phyloP scores from a whole-genome alignment of 2,797 vertebrate species.

The Lophius americanus region DNA sequence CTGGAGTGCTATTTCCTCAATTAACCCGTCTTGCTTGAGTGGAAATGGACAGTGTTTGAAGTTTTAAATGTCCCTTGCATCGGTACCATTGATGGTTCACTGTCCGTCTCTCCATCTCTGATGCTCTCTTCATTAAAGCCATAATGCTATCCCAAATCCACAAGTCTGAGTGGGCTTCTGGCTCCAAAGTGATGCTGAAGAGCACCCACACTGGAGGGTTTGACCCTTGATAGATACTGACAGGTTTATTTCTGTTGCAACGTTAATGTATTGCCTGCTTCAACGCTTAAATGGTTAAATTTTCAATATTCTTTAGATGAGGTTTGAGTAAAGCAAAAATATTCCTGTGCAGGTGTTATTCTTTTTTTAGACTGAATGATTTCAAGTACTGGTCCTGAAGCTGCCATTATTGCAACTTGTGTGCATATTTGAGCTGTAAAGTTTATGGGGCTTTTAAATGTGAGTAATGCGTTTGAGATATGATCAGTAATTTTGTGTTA shows the following conservation, averaged over 20 bases:
- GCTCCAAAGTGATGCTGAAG: conserved; percentile 82
- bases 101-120: conserved; percentile 66
- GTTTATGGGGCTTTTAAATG: conserved; percentile 21
- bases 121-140: conserved; percentile 70
- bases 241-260: conserved; percentile 50
- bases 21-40: conserved; percentile 77
- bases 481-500: conserved; percentile 14
- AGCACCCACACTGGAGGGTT: conserved; percentile 70
- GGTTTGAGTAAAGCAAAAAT: conserved; percentile 42
- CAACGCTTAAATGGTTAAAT: conserved; percentile 68
- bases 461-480: not conserved
- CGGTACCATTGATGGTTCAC: conserved; percentile 65
- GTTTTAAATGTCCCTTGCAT: conserved; percentile 79
- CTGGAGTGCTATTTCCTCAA: conserved; percentile 67
- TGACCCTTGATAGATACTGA: conserved; percentile 65
- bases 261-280: conserved; percentile 61
- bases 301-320: conserved; percentile 54
- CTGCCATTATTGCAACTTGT: conserved; percentile 24
- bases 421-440: conserved; percentile 18
- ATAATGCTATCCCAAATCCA: conserved; percentile 71
- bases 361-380: conserved; percentile 39
- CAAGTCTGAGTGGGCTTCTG: conserved; percentile 80
- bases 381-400: conserved; percentile 47
- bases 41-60: conserved; percentile 80
- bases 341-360: not conserved